Base-by-base conservation (phyloP, 2,797 vertebrate species). In the Tragelaphus eurycerus region DNA sequence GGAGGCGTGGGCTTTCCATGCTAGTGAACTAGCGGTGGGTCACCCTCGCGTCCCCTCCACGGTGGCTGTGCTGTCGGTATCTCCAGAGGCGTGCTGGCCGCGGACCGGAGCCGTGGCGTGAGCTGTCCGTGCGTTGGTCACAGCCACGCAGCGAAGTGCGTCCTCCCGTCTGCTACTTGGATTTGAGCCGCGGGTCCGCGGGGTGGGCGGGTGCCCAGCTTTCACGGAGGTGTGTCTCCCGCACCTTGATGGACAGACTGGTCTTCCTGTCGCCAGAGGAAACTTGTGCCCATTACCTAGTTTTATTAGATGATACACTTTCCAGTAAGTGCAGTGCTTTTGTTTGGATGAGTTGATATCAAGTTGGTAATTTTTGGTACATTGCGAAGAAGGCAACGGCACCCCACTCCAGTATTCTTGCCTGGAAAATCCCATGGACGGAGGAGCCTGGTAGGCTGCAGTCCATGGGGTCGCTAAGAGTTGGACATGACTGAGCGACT, bases 171-270 rank as follows among this genome's bases (percentile, higher is more conserved):
- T 17, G 29, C 71, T 34, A 21, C 29, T 29, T 3, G 14, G 19
- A 19, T 52, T 31, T 31, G 76, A 79, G 76, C 46, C 16, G 4
- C 7, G 46, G 15, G 76, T 78, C 16, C 0, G 1, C 4, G 15
- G 46, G 46, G 27, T 17, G 38, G 38, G 38, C 1, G 7, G 21
- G 67, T 38, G 8, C 74, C 43, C 46, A 27, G 76, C 15, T 11
- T n/a, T 6, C 8, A 1, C 0, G 2, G 59, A 27, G 14, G n/a
- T 38, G 6, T 4, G 1, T 10, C n/a, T 57, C 55, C 38, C 29
- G 19, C 13, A 0, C 3, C 2, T 11, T 16, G 3, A 1, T 3
- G 0, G 67, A 71, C 19, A 12, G 9, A 23, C 4, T 2, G 0
- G 27, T 23, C 19, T 38, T 78, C 16, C 46, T 55, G 34, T 25